Percentiles rank a stretch among this genome's conserved stretches.
These are phyloP conservation scores for Papilio glaucus DNA, from an alignment of 1,140 invertebrate genomes.

Conservation along the genomic window DNA sequence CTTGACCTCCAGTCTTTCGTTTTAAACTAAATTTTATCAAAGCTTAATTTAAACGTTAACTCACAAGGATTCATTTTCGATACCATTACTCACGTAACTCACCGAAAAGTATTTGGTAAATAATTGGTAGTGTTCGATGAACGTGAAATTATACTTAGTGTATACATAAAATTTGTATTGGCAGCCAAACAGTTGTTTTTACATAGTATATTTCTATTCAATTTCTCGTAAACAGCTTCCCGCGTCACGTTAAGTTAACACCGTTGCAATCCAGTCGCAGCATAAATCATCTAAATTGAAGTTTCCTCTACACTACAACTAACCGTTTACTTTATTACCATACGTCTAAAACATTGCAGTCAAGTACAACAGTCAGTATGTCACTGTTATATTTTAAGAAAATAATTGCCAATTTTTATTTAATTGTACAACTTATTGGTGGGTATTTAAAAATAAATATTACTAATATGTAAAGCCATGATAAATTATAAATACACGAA, in stretches of 20 bases:
- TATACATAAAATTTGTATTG: not conserved
- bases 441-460: not conserved
- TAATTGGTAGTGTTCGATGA: no score
- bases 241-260: not conserved
- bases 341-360: conserved; percentile 1
- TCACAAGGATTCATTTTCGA: no score
- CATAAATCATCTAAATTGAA: conserved; percentile 14
- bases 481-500: not conserved
- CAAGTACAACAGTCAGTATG: not conserved
- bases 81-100: no score
- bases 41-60: no score
- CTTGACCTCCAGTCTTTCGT: no score
- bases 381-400: not conserved
- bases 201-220: not conserved
- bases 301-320: not conserved
- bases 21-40: no score
- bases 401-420: not conserved
- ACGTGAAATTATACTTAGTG: no score
- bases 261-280: not conserved
- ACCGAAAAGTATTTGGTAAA: no score
- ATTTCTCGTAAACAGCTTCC: not conserved
- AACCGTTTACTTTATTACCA: conserved; percentile 5
- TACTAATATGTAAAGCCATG: no score
- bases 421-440: no score
- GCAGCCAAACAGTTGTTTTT: not conserved